Base-by-base conservation (phyloP, 2,113 vertebrate genomes). In the Octodon degus region DNA sequence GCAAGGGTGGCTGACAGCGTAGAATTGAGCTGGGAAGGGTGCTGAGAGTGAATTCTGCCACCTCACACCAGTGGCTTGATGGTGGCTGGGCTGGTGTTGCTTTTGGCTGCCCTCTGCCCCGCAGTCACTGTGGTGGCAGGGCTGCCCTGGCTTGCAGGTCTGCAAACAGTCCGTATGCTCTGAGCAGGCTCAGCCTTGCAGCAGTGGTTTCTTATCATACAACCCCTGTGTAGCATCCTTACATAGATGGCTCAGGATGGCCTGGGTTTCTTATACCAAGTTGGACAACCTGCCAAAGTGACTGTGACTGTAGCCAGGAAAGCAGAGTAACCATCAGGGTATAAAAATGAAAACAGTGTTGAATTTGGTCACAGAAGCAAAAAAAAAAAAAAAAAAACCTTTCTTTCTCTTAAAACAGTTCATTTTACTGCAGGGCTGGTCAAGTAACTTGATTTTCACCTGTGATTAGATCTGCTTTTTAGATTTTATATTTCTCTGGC, bases 331-430 rank as follows among this genome's bases (percentile, higher is more conserved):
- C 55, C 67, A 50, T 72, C 53, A 79, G 77, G 85, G 58, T 58
- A 5, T 27, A 47, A 89, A 91, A 55, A 65, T 47, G 58, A 90
- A 62, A 86, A 85, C 13, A n/a, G 40, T 67, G 30, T 96, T 81
- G 40, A 89, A n/a, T 90, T 50, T 95, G 68, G 72, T 94, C 62
- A 89, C 24, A 89, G 55, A 76, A 81, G 37, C 68, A 20, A 55
- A 50, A n/a, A 63, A 43, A 4, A 32, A 76, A 60, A 55, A 50
- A n/a, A 63, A 43, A 4, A 32, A 76, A 60, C n/a, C 67, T 12
- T 50, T 84, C 86, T 93, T 53, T 34, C 30, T 43, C 13, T 55
- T 2, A 47, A 62, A 53, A 68, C 55, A 9, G 34, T 89, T 72
- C 37, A 24, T 84, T 95, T 84, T 67, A 34, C 37, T 63, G 20